phyloP scores from a whole-genome alignment of 2,797 vertebrate genomes.

The Eupleurogrammus muticus region DNA sequence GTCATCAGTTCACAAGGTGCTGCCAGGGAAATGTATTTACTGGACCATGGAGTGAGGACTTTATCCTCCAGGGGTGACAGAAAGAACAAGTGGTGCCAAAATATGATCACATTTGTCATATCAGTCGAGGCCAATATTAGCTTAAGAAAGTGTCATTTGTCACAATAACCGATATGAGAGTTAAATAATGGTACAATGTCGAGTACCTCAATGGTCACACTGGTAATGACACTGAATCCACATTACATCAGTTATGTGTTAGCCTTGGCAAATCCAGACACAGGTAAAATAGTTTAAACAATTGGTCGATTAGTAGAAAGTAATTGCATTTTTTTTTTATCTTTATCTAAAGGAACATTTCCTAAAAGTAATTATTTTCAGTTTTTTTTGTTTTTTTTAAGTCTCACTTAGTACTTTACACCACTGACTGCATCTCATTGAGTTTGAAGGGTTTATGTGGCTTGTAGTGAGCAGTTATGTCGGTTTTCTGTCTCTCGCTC shows the following conservation, averaged over 20 bases:
- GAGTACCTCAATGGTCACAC: neutral
- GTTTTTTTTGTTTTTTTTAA: neutral
- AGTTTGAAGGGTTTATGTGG: neutral
- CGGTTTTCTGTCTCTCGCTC: slow-evolving; percentile 14
- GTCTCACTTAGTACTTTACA: neutral
- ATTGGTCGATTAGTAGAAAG: neutral
- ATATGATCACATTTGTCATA: slow-evolving; percentile 3
- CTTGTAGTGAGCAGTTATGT: slow-evolving; percentile 22
- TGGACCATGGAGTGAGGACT: slow-evolving; percentile 7
- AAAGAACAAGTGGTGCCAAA: neutral
- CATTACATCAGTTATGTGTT: neutral
- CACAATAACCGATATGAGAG: neutral
- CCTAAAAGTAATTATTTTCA: neutral
- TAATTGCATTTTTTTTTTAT: neutral
- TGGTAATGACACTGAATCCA: neutral
- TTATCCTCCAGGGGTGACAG: slow-evolving; percentile 22
- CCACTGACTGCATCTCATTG: neutral
- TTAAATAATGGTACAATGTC: neutral
- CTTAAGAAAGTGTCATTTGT: neutral
- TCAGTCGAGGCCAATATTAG: slow-evolving; percentile 6
- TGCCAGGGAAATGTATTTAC: slow-evolving; percentile 16
- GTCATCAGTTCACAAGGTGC: slow-evolving; percentile 13
- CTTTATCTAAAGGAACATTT: neutral
- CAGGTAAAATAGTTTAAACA: neutral
- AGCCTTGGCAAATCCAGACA: neutral